Evolutionary conservation across 1,140 invertebrate species (phyloP).

Genomic region (Euwallacea similis): DNA sequence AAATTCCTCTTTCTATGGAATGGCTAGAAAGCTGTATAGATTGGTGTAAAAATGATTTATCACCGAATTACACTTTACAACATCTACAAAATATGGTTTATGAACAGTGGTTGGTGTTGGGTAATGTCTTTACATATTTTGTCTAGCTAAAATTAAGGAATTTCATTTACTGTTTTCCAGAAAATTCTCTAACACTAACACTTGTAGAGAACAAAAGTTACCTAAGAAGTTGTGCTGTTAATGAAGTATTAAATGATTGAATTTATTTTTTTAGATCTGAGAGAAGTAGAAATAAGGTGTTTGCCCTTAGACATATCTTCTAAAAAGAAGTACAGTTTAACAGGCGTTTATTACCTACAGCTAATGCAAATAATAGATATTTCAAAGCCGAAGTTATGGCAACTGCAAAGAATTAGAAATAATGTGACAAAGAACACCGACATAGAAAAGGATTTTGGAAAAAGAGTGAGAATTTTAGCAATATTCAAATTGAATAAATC

Average conservation of each 20-base stretch:
- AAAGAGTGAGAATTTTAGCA: conserved; percentile 54
- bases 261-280: conserved; percentile 57
- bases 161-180: no score
- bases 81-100: conserved; percentile 44
- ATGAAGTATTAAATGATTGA: no score
- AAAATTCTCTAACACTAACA: no score
- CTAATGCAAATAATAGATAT: conserved; percentile 49
- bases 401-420: conserved; percentile 65
- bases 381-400: conserved; percentile 63
- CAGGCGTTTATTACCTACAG: conserved; percentile 63
- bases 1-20: conserved; percentile 43
- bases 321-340: conserved; percentile 54
- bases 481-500: no score
- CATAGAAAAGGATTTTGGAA: conserved; percentile 54
- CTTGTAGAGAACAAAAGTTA: no score
- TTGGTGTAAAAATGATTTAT: conserved; percentile 46
- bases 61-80: conserved; percentile 41
- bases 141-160: no score
- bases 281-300: conserved; percentile 59
- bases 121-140: conserved; percentile 1
- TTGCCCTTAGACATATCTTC: conserved; percentile 59
- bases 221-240: no score
- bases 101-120: conserved; percentile 62
- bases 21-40: conserved; percentile 50
- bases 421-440: conserved; percentile 58